Base-by-base conservation (phyloP, 2,797 vertebrate species). In the Enteromius afrohamiltoni region DNA sequence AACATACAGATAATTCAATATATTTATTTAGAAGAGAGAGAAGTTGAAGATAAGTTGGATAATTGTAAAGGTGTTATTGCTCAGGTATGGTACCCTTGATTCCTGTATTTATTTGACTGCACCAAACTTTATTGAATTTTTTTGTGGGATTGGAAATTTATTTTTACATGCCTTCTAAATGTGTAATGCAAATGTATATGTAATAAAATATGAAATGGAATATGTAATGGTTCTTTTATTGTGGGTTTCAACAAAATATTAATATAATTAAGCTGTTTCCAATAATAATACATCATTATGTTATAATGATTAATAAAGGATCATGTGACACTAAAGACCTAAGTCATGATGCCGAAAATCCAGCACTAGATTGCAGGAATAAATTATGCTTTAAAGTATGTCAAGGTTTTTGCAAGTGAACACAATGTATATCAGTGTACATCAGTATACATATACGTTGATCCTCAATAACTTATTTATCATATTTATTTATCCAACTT, bases 401-500 rank as follows among this genome's bases (percentile, higher is more conserved):
- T 19, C 17, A 51, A 55, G 19, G 19, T 21, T 53, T 55, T 53
- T 53, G 51, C 51, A 21, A 53, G 2, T 8, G 51, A 21, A 53
- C 19, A 53, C 19, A 53, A 8, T 51, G 49, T 42, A 42, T 42
- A 42, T 42, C 10, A 11, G 9, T 45, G 42, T 45, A 45, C 2
- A 45, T 10, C 42, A 40, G 37, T 40, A 40, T 40, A 40, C 37
- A 40, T 40, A 40, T 40, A 40, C 1, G 37, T 40, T 40, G 37
- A 67, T 68, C 80, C 87, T 82, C 89, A 90, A 91, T 85, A 92
- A 94, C 94, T 93, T 94, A 93, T 93, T 93, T 94, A 91, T 94
- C 91, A 94, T 93, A 91, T 89, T 88, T 88, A 88, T 89, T 88
- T 88, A 88, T 80, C 82, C 69, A 75, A 84, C 90, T 87, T 93